A percentile compares a stretch with the other conserved stretches of the same genome.
These are phyloP conservation scores for Aethina tumida DNA, from an alignment of 1,140 invertebrate species.

Conservation along the genomic window DNA sequence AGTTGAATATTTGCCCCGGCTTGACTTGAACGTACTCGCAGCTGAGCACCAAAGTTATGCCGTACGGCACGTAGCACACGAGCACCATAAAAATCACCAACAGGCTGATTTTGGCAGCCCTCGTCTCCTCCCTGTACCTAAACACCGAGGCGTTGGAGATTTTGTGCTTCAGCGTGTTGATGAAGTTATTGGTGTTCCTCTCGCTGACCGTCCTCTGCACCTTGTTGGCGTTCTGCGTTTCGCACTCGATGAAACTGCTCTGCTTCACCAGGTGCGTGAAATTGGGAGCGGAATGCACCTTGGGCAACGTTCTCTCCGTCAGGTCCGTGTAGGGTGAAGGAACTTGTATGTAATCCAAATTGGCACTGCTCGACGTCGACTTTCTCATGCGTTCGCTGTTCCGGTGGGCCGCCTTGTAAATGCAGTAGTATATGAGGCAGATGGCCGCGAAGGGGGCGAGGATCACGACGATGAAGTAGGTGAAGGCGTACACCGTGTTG, in stretches of 20 bases:
- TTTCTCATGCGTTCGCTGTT: constrained; percentile 60
- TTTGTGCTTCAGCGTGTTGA: constrained; percentile 59
- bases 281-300: constrained; percentile 31
- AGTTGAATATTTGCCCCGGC: constrained; percentile 36
- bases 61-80: constrained; percentile 60
- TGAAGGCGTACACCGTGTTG: constrained; percentile 35
- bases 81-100: constrained; percentile 61
- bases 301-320: constrained; percentile 16
- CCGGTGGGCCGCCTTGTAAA: constrained; percentile 58
- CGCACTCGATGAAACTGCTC: constrained; percentile 6
- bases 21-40: constrained; percentile 35
- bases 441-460: constrained; percentile 56
- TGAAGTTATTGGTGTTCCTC: constrained; percentile 43
- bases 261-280: constrained; percentile 19
- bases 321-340: constrained; percentile 2
- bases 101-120: constrained; percentile 69
- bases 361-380: constrained; percentile 22
- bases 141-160: constrained; percentile 78
- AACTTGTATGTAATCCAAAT: constrained; percentile 13
- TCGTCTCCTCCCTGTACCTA: constrained; percentile 68
- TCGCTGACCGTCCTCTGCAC: constrained; percentile 33
- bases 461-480: constrained; percentile 48
- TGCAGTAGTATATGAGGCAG: constrained; percentile 59
- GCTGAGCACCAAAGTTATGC: constrained; percentile 41
- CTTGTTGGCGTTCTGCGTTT: constrained; percentile 5